These are phyloP conservation scores for Cheilosia impressa DNA, from an alignment of 2,888 invertebrate genomes.

Conservation along the genomic window DNA sequence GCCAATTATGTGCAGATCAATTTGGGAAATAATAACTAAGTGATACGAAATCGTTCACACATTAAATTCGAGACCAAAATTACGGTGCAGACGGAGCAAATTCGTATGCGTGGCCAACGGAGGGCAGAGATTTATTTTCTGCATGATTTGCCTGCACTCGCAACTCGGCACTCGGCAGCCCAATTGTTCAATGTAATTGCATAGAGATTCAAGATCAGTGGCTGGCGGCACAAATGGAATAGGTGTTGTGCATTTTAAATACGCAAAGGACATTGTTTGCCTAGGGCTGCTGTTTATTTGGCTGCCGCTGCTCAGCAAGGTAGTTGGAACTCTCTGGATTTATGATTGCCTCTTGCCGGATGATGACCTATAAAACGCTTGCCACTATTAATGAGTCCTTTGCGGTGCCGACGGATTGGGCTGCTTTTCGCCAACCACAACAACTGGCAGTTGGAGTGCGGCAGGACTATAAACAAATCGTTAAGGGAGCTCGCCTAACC, in stretches of 20 bases:
- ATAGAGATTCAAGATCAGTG: slow-evolving; percentile 32
- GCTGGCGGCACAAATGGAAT: slow-evolving; percentile 41
- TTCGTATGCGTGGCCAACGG: slow-evolving; percentile 11
- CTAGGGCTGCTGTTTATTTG: background rate
- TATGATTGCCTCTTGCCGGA: too few species aligned
- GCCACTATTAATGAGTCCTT: too few species aligned
- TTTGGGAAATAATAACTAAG: slow-evolving; percentile 76
- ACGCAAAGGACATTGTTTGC: slow-evolving; percentile 25
- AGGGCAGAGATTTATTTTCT: slow-evolving; percentile 57
- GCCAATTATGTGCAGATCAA: slow-evolving; percentile 79
- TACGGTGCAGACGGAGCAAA: slow-evolving; percentile 34
- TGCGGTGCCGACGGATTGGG: too few species aligned
- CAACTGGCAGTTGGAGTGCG: too few species aligned
- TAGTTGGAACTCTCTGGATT: too few species aligned
- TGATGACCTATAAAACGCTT: too few species aligned
- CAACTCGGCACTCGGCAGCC: too few species aligned
- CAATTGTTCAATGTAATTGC: slow-evolving; percentile 39
- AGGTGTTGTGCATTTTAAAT: slow-evolving; percentile 24
- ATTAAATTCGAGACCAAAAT: slow-evolving; percentile 55
- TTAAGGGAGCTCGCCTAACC: too few species aligned
- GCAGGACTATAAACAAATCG: too few species aligned
- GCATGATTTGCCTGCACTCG: slow-evolving; percentile 44
- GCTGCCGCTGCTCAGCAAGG: too few species aligned
- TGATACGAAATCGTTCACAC: slow-evolving; percentile 74
- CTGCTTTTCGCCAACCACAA: background rate